These are phyloP conservation scores for Ceriagrion tenellum DNA, from an alignment of 2,888 invertebrate genomes.

Conservation along the genomic window DNA sequence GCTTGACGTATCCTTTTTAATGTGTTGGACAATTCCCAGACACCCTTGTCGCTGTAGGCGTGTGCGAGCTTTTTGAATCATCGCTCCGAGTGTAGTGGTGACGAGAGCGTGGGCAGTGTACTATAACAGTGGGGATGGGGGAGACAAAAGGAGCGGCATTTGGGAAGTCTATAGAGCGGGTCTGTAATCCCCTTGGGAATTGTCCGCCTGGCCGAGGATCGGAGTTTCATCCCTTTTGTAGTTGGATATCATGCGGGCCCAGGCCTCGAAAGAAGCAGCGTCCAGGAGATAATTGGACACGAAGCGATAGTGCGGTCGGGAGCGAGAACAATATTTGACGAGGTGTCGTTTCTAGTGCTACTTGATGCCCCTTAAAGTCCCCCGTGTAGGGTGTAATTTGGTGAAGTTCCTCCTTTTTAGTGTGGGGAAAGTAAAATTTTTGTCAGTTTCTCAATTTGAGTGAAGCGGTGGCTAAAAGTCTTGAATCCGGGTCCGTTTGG, in stretches of 20 bases:
- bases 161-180: not conserved
- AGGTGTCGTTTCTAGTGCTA: not conserved
- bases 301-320: not conserved
- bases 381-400: too few relatives aligned
- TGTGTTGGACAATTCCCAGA: not conserved
- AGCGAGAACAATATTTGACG: too few relatives aligned
- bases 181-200: not conserved
- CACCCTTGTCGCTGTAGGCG: not conserved
- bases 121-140: not conserved
- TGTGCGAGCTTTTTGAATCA: constrained; percentile 30
- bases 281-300: not conserved
- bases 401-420: too few relatives aligned
- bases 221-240: not conserved
- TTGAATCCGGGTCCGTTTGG: too few relatives aligned
- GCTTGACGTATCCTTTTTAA: not conserved
- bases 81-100: constrained; percentile 45
- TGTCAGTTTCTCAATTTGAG: too few relatives aligned
- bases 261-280: not conserved
- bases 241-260: not conserved
- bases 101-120: constrained; percentile 1
- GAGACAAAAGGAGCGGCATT: not conserved
- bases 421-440: too few relatives aligned
- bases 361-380: too few relatives aligned
- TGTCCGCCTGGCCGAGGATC: not conserved
- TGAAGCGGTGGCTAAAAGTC: too few relatives aligned